Conservation (phyloP, 2,797 vertebrate species). For the Vireo griseus region DNA sequence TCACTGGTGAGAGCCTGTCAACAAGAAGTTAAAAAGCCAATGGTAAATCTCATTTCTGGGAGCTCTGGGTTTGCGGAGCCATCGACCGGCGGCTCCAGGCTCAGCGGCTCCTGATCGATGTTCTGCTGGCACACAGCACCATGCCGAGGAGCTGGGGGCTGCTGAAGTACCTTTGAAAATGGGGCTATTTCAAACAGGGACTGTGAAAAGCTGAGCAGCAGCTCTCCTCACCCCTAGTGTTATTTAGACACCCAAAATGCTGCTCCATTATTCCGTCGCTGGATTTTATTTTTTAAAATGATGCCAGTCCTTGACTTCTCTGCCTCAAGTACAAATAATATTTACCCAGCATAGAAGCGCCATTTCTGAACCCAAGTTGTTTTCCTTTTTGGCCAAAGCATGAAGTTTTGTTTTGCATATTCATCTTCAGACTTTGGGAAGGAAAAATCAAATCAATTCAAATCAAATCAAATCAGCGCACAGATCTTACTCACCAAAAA, state of each 20-base stretch:
- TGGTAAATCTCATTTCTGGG: conserved; percentile 2
- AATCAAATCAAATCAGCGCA: neutral
- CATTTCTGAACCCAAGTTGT: neutral
- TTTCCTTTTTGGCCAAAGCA: neutral
- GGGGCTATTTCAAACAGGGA: neutral
- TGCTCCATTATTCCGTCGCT: neutral
- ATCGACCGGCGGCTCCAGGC: neutral
- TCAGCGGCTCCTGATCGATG: neutral
- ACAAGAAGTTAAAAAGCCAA: neutral
- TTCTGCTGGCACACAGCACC: neutral
- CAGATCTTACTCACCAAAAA: neutral
- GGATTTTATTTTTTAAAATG: neutral
- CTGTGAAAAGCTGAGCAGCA: neutral
- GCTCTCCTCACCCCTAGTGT: neutral
- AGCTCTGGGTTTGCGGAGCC: neutral
- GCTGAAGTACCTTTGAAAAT: neutral
- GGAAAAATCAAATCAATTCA: neutral
- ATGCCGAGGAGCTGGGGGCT: neutral
- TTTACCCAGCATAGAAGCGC: neutral
- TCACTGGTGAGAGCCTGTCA: neutral
- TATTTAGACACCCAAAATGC: neutral
- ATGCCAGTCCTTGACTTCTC: conserved; percentile 17
- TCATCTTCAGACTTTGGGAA: neutral
- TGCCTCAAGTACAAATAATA: conserved; percentile 56
- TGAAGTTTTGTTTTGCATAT: conserved; percentile 13